Conservation (phyloP, 1,140 invertebrate genomes). For the Bombus waltoni region DNA sequence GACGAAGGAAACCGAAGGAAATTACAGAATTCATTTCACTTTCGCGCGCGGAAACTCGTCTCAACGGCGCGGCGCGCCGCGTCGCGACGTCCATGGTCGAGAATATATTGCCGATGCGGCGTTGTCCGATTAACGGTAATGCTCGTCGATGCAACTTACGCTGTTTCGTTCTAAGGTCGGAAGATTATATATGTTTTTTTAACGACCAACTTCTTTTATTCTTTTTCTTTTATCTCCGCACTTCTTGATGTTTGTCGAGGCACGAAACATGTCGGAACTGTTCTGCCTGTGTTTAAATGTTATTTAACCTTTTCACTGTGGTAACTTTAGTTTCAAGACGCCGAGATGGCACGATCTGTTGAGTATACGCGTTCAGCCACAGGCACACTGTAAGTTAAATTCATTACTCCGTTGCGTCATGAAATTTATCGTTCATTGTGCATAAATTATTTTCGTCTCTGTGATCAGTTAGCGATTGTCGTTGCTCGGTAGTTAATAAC, state of each 20-base stretch:
- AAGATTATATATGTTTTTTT: neutral
- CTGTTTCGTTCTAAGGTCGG: neutral
- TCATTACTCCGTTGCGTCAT: neutral
- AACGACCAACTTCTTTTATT: neutral
- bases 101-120: slow-evolving; percentile 2
- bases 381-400: neutral
- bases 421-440: neutral
- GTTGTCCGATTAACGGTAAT: slow-evolving; percentile 20
- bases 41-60: slow-evolving; percentile 29
- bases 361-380: neutral
- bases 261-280: neutral
- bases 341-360: neutral
- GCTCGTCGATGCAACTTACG: neutral
- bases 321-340: neutral
- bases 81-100: neutral
- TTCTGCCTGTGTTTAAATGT: neutral
- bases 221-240: neutral
- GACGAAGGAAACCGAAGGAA: slow-evolving; percentile 44
- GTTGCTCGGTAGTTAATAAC: neutral
- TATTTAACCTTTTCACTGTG: slow-evolving; percentile 3
- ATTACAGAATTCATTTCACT: slow-evolving; percentile 52
- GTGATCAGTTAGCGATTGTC: neutral
- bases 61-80: neutral
- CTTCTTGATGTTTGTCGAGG: neutral
- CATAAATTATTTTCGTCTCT: neutral